A percentile compares a stretch with the other conserved stretches of the same genome.
Evolutionary conservation across 2,113 vertebrate species (phyloP).

Genomic region (Gymnobelideus leadbeateri): DNA sequence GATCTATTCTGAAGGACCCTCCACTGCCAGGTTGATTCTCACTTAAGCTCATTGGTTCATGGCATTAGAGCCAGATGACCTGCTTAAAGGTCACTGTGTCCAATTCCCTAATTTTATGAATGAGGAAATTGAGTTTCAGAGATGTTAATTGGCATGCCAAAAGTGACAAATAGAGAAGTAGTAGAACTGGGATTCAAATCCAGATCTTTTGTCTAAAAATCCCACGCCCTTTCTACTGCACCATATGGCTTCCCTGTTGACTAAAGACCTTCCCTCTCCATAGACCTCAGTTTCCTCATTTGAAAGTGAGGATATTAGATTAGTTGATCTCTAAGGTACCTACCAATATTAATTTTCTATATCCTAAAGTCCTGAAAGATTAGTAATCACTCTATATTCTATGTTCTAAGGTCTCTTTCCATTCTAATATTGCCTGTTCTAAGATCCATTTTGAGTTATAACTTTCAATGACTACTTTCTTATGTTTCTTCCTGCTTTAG

Average conservation of each 20-base stretch:
- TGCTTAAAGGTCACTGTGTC: not conserved
- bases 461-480: not conserved
- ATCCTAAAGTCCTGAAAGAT: not conserved
- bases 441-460: not conserved
- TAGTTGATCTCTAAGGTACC: not conserved
- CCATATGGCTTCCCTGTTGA: not conserved
- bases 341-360: not conserved
- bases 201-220: not conserved
- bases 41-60: not conserved
- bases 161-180: not conserved
- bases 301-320: not conserved
- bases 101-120: not conserved
- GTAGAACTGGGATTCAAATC: not conserved
- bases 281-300: not conserved
- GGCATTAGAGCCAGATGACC: not conserved
- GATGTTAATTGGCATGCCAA: not conserved
- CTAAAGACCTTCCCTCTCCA: not conserved
- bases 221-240: not conserved
- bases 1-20: not conserved
- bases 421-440: not conserved
- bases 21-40: not conserved
- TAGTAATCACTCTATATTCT: not conserved
- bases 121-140: not conserved
- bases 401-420: not conserved
- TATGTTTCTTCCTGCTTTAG: not conserved